Percentiles rank a stretch among this genome's conserved stretches.
phyloP scores from a whole-genome alignment of 1,140 invertebrate species.

The Theocolax elegans region DNA sequence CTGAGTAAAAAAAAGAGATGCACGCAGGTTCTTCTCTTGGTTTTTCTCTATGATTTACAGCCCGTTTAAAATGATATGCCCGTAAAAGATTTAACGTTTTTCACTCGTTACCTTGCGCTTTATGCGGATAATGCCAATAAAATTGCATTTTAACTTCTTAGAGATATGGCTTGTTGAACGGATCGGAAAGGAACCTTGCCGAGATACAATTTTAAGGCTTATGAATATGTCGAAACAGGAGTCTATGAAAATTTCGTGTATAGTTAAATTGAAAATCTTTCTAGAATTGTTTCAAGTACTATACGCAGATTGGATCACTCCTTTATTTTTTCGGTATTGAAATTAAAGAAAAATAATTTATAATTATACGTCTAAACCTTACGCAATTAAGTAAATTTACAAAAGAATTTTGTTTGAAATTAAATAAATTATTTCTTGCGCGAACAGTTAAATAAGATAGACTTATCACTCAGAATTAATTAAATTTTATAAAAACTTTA shows the following conservation, averaged over 20 bases:
- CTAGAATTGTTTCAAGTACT: too few relatives aligned
- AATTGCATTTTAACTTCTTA: neutral
- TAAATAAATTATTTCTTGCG: too few relatives aligned
- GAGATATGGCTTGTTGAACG: constrained; percentile 9
- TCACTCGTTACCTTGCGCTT: neutral
- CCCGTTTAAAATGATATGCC: constrained; percentile 8
- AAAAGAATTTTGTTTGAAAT: too few relatives aligned
- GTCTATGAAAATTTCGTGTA: neutral
- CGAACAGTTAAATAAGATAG: too few relatives aligned
- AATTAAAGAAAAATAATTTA: too few relatives aligned
- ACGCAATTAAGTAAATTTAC: too few relatives aligned
- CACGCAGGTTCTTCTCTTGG: neutral
- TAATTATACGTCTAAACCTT: too few relatives aligned
- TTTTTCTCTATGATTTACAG: constrained; percentile 17
- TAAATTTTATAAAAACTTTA: too few relatives aligned
- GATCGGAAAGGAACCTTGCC: constrained; percentile 4
- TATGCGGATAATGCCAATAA: constrained; percentile 3
- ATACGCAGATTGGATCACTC: too few relatives aligned
- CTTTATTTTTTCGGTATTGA: too few relatives aligned
- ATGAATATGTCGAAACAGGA: neutral
- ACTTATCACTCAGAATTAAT: too few relatives aligned
- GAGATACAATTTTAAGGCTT: neutral
- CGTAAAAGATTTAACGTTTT: constrained; percentile 9
- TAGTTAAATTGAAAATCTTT: neutral
- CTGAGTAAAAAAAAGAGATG: neutral